Evolutionary conservation across 2,797 vertebrate species (phyloP), one percentile per base, ranked within the genome.

Genomic region (Xiphophorus birchmanni): DNA sequence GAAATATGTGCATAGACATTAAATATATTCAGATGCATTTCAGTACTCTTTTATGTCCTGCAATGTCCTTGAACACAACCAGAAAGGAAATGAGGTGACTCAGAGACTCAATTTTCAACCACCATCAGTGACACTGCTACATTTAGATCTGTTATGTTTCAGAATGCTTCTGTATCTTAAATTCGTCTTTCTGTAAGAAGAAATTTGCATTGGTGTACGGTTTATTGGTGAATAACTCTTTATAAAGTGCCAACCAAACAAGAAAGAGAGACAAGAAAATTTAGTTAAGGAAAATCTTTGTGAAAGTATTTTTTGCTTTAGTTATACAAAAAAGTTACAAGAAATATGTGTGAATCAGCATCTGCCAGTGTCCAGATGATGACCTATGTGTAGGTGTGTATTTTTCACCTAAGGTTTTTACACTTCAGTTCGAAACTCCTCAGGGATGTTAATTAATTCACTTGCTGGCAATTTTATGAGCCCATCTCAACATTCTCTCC

Each of bases 371-470:
- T 44, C 23, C 23, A 40, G 52, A 48, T 32, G 26, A 45, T 11
- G 9, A 76, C n/a, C 9, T 29, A 2, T 2, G 3, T 23, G 56
- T 76, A 63, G 75, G 75, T 47, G 40, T 63, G 40, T 47, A 29
- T 47, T 60, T 63, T 76, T 45, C 11, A 47, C 18, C 26, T 40
- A 1, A 54, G 35, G 40, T 32, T 42, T 75, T 8, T 76, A 60
- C 23, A 13, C 9, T 76, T 56, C 52, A 44, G 74, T n/a, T 8
- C 15, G 1, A 76, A 76, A 4, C 60, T 60, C 58, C 23, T 45
- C 32, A 11, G 23, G 42, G 9, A 47, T 76, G 26, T 44, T 45
- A 75, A 56, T 75, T 75, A 75, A 75, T 63, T 65, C 56, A 26
- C 21, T 63, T 45, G 10, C 42, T 45, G 75, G 29, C n/a, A 35